Base-by-base conservation (phyloP, 2,113 vertebrate genomes). In the Motacilla alba region DNA sequence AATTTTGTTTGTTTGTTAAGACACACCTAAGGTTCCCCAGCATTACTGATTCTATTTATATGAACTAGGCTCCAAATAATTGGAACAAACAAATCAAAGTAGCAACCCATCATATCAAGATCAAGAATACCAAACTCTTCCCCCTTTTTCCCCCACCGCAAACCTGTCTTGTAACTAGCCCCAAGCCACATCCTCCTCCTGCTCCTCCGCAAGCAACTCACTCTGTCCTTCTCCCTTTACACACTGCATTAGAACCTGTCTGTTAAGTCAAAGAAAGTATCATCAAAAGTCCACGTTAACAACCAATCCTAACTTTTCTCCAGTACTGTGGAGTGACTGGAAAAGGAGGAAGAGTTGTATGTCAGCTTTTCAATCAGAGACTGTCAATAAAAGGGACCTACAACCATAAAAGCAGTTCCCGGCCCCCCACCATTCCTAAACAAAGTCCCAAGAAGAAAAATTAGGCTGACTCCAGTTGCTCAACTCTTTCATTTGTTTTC, bases 401-500 rank as follows among this genome's bases (percentile, higher is more conserved):
- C 10, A 59, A 43, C 21, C 39, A 67, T 6, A 53, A 86, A 84
- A 58, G 3, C n/a, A 63, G 43, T 47, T 69, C 39, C 39, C 9
- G 7, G 9, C 12, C 23, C 8, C 23, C 9, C 37, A 69, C 16
- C 2, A 5, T 23, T 55, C 35, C 46, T 37, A 62, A 67, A 78
- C 11, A 26, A 53, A 59, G 52, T 37, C 9, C 26, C 9, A 2
- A 27, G 21, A 31, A 79, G 18, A 26, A 75, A 84, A 68, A 72
- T 2, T 0, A 62, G 26, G 31, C 14, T 1, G 1, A 67, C 19
- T 31, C 10, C 35, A 46, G 18, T 8, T 49, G 13, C 31, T 86
- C 6, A 83, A 63, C 16, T 69, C 37, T 73, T 37, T 15, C 7
- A 10, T 33, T 91, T 89, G 23, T 15, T 76, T 81, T 22, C 49